These are phyloP conservation scores for Amia ocellicauda DNA, from an alignment of 2,113 vertebrate species.

Conservation along the genomic window DNA sequence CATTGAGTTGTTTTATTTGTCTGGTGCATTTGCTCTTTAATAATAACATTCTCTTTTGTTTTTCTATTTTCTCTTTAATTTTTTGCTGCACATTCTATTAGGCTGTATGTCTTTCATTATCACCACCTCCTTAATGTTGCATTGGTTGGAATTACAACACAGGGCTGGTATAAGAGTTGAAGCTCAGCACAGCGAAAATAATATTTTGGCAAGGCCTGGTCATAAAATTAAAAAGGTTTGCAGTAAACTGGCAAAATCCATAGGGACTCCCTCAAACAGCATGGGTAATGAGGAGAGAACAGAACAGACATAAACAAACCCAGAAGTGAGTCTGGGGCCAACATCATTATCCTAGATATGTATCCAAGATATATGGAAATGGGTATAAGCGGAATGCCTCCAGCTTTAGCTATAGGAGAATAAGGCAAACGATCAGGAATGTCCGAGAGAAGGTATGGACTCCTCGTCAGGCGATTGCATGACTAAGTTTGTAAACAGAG, in stretches of 20 bases:
- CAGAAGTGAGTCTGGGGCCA: conserved; percentile 73
- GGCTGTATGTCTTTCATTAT: conserved; percentile 10
- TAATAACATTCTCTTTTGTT: too few species aligned
- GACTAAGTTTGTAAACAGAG: conserved; percentile 26
- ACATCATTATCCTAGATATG: conserved; percentile 80
- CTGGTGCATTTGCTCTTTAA: conserved; percentile 21
- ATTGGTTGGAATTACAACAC: conserved; percentile 43
- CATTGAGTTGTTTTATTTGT: conserved; percentile 19
- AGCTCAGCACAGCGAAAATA: conserved; percentile 39
- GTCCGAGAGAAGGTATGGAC: conserved; percentile 29
- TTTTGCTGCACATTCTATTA: not conserved
- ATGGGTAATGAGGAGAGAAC: conserved; percentile 88
- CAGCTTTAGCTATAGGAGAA: conserved; percentile 25
- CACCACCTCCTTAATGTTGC: conserved; percentile 30
- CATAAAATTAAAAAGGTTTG: conserved; percentile 72
- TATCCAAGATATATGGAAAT: conserved; percentile 67
- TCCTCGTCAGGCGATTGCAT: conserved; percentile 15
- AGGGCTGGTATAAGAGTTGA: conserved; percentile 38
- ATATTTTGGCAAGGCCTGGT: conserved; percentile 43
- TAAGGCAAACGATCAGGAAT: conserved; percentile 30
- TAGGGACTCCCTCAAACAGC: conserved; percentile 80
- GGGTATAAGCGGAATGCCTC: conserved; percentile 31
- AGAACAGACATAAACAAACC: conserved; percentile 85
- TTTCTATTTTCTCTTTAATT: not conserved
- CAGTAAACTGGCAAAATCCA: conserved; percentile 75